Evolutionary conservation across 2,797 vertebrate species (phyloP).

Genomic region (Tenualosa ilisha): DNA sequence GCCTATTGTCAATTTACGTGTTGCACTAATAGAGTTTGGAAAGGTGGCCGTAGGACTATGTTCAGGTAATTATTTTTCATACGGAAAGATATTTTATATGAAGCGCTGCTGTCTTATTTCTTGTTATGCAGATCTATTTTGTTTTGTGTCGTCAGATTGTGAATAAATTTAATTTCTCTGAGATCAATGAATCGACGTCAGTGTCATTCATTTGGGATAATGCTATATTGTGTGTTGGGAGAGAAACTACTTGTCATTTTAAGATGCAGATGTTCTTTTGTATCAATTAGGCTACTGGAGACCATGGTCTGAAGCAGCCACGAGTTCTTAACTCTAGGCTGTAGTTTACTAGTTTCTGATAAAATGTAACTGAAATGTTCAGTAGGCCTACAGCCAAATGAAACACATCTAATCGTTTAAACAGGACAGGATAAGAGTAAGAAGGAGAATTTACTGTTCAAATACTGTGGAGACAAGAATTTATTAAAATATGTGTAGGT

Average conservation of each 20-base stretch:
- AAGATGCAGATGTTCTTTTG: too few relatives aligned
- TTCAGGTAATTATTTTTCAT: conserved; percentile 54
- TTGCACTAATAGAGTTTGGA: conserved; percentile 57
- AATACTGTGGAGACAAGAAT: neutral
- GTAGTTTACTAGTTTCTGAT: too few relatives aligned
- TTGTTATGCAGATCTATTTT: conserved; percentile 52
- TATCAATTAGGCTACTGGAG: too few relatives aligned
- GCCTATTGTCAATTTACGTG: conserved; percentile 52
- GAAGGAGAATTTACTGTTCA: neutral
- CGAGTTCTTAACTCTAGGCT: too few relatives aligned
- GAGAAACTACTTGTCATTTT: neutral
- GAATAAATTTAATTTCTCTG: conserved; percentile 55
- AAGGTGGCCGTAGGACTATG: conserved; percentile 48
- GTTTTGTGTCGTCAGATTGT: conserved; percentile 47
- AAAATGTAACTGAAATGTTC: neutral
- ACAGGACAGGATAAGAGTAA: neutral
- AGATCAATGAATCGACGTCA: conserved; percentile 28
- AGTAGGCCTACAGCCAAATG: too few relatives aligned
- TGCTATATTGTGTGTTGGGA: neutral
- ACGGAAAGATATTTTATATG: conserved; percentile 57
- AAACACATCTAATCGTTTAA: too few relatives aligned
- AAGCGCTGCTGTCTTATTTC: conserved; percentile 57
- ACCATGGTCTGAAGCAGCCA: too few relatives aligned
- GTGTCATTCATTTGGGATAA: neutral
- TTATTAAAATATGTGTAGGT: neutral